Conservation (phyloP, 2,113 vertebrate species). For the Nasalis larvatus region DNA sequence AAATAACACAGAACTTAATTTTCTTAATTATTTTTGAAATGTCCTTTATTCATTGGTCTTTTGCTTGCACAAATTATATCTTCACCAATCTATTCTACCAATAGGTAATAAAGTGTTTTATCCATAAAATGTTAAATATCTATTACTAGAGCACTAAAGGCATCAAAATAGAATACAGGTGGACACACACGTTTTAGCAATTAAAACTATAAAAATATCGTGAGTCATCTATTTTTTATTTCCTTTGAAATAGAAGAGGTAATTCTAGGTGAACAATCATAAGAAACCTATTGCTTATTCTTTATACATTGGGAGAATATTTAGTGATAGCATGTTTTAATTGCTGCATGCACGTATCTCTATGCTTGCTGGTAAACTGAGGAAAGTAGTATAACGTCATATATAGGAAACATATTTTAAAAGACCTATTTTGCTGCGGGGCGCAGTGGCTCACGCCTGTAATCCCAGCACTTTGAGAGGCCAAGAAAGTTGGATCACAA, state of each 20-base stretch:
- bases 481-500: too few species aligned
- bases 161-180: background rate
- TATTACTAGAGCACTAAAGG: background rate
- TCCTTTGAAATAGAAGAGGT: background rate
- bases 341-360: background rate
- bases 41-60: background rate
- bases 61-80: background rate
- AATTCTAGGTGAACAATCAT: background rate
- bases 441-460: too few species aligned
- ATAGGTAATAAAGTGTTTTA: background rate
- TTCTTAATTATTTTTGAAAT: slow-evolving; percentile 1
- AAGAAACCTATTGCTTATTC: background rate
- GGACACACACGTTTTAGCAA: background rate
- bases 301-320: background rate
- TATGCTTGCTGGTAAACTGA: background rate
- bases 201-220: background rate
- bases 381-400: background rate
- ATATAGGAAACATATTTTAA: background rate
- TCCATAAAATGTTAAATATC: background rate
- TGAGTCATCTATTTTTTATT: background rate
- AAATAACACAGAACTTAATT: background rate
- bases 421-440: background rate
- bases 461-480: too few species aligned
- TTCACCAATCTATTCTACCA: background rate
- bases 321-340: background rate